Base-by-base conservation (phyloP, 2,113 vertebrate species). In the Cnemophilus loriae region DNA sequence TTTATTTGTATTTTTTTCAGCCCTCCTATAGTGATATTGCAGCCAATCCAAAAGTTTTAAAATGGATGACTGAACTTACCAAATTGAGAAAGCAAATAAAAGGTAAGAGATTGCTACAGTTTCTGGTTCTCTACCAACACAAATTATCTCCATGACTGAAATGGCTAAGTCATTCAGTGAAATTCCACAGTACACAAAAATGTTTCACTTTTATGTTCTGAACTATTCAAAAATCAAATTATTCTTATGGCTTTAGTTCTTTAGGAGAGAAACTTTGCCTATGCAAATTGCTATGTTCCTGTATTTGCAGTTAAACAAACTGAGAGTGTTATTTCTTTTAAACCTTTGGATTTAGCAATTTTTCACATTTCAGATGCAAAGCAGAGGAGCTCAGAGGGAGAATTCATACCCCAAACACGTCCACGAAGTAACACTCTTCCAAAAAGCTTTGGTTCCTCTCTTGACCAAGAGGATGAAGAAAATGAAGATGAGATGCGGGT, bases 1-100 rank as follows among this genome's bases (percentile, higher is more conserved):
- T n/a, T 88, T 80, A 13, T 93, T 71, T 73, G 10, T 75, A 4
- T 86, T 87, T 70, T 73, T 97, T 97, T 49, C 96, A 99, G 99
- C 99, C 99, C 13, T 99, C 99, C 91, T 99, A 99, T 47, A 99
- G 98, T 95, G 99, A 99, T 97, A 99, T 99, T 97, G 99, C 99
- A 98, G 98, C 99, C 95, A 99, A 99, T 97, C 98, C 99, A 85
- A 99, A 99, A 98, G 99, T 99, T 94, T 97, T 99, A 93, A 99
- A 99, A 88, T 99, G 99, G 99, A 99, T 99, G 99, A 99, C 99
- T 33, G 99, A 99, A 94, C 98, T 99, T 96, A 99, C 99, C 82
- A 99, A 99, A 98, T 96, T 99, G 96, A 99, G 98, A 97, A 98
- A 99, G 96, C 99, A 99, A 97, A 99, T 99, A 93, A 99, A 99